These are phyloP conservation scores for Pterophyllum scalare DNA, from an alignment of 2,113 vertebrate species.

Conservation along the genomic window DNA sequence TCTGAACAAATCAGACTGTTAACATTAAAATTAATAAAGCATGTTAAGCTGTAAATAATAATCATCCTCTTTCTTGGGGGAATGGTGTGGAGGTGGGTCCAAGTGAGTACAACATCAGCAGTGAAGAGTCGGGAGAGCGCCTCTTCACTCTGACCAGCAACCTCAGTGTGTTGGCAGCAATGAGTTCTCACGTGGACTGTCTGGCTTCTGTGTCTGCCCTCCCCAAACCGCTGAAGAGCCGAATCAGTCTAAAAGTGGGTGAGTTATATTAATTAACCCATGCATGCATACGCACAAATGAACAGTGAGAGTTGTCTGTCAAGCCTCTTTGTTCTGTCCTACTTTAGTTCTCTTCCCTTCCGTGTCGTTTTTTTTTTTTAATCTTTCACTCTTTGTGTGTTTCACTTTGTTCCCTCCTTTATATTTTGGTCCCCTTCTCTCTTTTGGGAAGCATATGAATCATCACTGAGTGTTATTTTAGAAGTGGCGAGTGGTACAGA, in stretches of 20 bases:
- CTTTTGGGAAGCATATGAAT: slow-evolving; percentile 32
- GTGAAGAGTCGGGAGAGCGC: slow-evolving; percentile 54
- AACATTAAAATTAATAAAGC: neutral
- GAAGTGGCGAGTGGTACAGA: neutral
- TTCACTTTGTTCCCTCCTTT: neutral
- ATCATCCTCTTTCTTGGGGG: neutral
- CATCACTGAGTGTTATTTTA: slow-evolving; percentile 20
- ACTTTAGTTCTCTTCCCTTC: neutral
- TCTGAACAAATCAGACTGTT: neutral
- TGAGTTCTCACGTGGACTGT: slow-evolving; percentile 81
- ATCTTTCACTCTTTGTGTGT: neutral
- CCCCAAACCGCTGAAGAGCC: slow-evolving; percentile 67
- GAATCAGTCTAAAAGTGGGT: slow-evolving; percentile 79
- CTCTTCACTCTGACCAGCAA: slow-evolving; percentile 78
- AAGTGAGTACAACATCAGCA: slow-evolving; percentile 69
- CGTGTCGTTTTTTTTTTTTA: neutral
- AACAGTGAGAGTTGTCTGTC: neutral
- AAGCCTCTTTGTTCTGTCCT: neutral
- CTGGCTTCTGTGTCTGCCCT: slow-evolving; percentile 82
- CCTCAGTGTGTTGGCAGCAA: slow-evolving; percentile 77
- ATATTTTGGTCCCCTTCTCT: neutral
- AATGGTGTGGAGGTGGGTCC: slow-evolving; percentile 52
- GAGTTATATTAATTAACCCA: slow-evolving; percentile 28
- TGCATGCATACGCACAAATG: neutral
- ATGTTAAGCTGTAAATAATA: neutral